Conservation (phyloP, 2,888 invertebrate species). For the Nasonovia ribisnigri region DNA sequence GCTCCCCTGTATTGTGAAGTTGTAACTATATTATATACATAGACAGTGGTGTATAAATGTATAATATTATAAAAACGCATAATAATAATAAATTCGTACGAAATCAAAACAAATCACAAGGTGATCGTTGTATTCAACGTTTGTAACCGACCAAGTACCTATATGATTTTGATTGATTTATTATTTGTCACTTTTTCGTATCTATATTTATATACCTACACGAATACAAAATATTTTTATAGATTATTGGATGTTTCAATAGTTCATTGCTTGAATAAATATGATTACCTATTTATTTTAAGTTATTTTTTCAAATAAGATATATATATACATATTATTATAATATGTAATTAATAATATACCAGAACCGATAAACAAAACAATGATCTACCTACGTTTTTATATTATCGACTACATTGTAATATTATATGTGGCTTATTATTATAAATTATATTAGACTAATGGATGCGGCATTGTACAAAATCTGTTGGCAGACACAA, state of each 20-base stretch:
- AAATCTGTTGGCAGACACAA: neutral
- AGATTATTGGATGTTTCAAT: neutral
- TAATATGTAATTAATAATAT: neutral
- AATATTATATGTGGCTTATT: neutral
- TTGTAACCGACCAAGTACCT: neutral
- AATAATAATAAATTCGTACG: neutral
- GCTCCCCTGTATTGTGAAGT: neutral
- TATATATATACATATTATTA: neutral
- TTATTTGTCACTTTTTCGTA: neutral
- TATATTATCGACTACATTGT: neutral
- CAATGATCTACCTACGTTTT: neutral
- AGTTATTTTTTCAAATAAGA: neutral
- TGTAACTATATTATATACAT: neutral
- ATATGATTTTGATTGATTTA: neutral
- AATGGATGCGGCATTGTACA: neutral
- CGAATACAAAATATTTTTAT: neutral
- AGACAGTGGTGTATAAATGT: neutral
- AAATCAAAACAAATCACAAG: neutral
- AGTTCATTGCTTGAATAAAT: neutral
- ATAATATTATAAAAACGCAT: neutral
- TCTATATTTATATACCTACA: neutral
- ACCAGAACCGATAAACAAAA: neutral
- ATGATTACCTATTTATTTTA: neutral
- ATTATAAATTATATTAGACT: neutral
- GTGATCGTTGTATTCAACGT: neutral